Evolutionary conservation across 2,797 vertebrate species (phyloP).

Genomic region (Sebastes jordani): DNA sequence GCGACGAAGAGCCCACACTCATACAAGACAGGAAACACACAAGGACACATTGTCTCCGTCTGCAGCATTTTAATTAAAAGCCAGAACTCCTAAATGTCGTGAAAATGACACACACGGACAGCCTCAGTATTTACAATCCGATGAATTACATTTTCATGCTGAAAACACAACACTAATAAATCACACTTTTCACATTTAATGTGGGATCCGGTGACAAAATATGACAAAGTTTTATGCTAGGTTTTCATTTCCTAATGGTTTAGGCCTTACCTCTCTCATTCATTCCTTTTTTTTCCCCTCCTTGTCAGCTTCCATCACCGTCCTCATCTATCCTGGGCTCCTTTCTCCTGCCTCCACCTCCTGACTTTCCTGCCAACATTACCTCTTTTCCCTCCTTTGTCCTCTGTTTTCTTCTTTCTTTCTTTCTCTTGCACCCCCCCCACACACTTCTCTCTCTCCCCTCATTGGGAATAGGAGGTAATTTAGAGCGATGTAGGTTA

Average conservation of each 20-base stretch:
- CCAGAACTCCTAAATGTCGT: slow-evolving; percentile 51
- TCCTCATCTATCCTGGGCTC: slow-evolving; percentile 62
- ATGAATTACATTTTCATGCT: slow-evolving; percentile 59
- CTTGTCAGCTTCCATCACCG: slow-evolving; percentile 69
- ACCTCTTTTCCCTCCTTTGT: slow-evolving; percentile 34
- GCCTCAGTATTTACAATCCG: slow-evolving; percentile 45
- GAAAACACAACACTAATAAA: slow-evolving; percentile 70
- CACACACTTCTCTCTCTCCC: slow-evolving; percentile 16
- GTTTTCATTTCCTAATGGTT: slow-evolving; percentile 74
- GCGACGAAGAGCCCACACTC: not conserved
- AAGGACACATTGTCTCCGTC: slow-evolving; percentile 28
- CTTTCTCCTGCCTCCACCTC: slow-evolving; percentile 32
- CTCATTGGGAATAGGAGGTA: slow-evolving; percentile 71
- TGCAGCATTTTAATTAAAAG: slow-evolving; percentile 69
- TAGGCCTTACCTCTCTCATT: slow-evolving; percentile 38
- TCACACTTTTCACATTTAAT: slow-evolving; percentile 70
- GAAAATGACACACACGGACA: slow-evolving; percentile 46
- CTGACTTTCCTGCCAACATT: slow-evolving; percentile 24
- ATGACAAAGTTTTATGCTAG: slow-evolving; percentile 65
- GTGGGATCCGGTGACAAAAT: slow-evolving; percentile 62
- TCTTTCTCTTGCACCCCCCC: slow-evolving; percentile 9
- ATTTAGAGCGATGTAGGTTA: slow-evolving; percentile 80
- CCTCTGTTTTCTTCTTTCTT: slow-evolving; percentile 35
- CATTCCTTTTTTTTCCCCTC: slow-evolving; percentile 31
- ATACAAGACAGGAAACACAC: slow-evolving; percentile 27